Percentiles rank a stretch among this genome's conserved stretches.
Evolutionary conservation across 2,888 invertebrate species (phyloP).

Genomic region (Patella caerulea): DNA sequence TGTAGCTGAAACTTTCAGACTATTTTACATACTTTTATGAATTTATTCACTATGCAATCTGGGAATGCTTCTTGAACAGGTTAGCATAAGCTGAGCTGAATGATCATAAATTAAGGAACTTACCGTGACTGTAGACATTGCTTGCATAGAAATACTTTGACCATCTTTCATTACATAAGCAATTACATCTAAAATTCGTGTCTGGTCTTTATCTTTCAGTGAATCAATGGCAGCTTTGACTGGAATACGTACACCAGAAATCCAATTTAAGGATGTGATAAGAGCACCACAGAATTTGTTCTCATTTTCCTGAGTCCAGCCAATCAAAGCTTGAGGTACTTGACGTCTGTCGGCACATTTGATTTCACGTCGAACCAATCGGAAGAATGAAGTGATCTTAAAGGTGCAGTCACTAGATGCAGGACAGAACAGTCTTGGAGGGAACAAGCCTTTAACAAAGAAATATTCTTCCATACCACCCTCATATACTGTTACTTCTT

Average conservation of each 20-base stretch:
- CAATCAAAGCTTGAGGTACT: slow-evolving; percentile 44
- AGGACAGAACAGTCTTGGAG: slow-evolving; percentile 44
- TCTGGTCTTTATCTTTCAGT: slow-evolving; percentile 36
- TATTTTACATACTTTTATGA: no score
- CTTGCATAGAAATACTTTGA: no score
- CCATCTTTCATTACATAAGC: slow-evolving; percentile 9
- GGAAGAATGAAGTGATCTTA: slow-evolving; percentile 26
- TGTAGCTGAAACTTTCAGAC: no score
- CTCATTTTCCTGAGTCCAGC: slow-evolving; percentile 18
- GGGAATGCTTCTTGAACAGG: no score
- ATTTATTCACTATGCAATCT: no score
- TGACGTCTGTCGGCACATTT: slow-evolving; percentile 27
- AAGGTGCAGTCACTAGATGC: slow-evolving; percentile 22
- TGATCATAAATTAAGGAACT: no score
- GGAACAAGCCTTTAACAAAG: slow-evolving; percentile 35
- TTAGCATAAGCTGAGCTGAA: no score
- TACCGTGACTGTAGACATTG: no score
- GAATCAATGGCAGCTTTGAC: slow-evolving; percentile 46
- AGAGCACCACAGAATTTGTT: slow-evolving; percentile 30
- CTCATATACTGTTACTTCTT: slow-evolving; percentile 40
- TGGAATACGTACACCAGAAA: slow-evolving; percentile 28
- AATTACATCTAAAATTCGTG: slow-evolving; percentile 28
- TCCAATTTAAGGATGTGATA: slow-evolving; percentile 41
- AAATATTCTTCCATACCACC: slow-evolving; percentile 31
- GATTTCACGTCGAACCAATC: not conserved